These are phyloP conservation scores for Halyomorpha halys DNA, from an alignment of 1,140 invertebrate species.

Conservation along the genomic window DNA sequence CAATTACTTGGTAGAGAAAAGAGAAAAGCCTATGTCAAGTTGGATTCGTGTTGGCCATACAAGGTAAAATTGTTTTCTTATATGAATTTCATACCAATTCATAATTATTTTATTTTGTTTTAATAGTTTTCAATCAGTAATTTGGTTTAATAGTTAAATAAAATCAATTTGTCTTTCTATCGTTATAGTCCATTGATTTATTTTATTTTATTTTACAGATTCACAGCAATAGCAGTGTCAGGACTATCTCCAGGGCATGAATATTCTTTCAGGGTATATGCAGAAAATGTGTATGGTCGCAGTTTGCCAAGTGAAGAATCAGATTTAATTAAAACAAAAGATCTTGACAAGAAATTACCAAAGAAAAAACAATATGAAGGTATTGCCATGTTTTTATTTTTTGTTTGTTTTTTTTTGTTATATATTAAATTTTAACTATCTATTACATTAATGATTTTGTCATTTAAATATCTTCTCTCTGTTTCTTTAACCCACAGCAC, in stretches of 20 bases:
- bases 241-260: constrained; percentile 79
- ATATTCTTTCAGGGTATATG: constrained; percentile 94
- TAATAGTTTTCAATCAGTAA: too few species aligned
- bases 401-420: too few species aligned
- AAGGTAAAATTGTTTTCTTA: constrained; percentile 38
- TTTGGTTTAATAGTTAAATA: too few species aligned
- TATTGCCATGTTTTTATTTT: constrained; percentile 22
- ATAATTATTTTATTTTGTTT: too few species aligned
- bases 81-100: too few species aligned
- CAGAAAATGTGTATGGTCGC: constrained; percentile 92
- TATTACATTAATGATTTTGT: too few species aligned
- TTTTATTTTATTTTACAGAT: constrained; percentile 38
- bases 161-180: too few species aligned
- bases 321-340: constrained; percentile 70
- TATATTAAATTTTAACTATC: too few species aligned
- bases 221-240: constrained; percentile 82
- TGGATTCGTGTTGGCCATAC: constrained; percentile 95
- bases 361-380: constrained; percentile 64
- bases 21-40: constrained; percentile 81
- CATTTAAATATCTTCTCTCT: too few species aligned
- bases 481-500: too few species aligned
- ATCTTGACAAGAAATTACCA: constrained; percentile 62
- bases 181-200: not conserved
- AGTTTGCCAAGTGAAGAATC: constrained; percentile 84
- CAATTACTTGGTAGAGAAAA: constrained; percentile 88